A percentile compares a stretch with the other conserved stretches of the same genome.
Conservation (phyloP, 2,888 invertebrate genomes). For the Mycalesis mineus region DNA sequence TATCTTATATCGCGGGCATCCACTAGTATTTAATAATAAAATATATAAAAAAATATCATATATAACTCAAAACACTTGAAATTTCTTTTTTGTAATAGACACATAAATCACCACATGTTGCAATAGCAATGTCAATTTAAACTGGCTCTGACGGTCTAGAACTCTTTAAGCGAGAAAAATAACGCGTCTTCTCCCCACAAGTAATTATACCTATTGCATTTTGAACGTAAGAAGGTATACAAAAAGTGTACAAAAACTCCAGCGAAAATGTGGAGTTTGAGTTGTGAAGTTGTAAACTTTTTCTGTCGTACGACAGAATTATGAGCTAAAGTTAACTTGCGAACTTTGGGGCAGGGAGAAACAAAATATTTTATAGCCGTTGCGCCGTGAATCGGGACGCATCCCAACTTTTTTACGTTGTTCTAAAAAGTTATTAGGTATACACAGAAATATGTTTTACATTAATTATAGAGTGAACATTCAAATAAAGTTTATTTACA, state of each 20-base stretch:
- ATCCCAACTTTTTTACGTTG: conserved; percentile 22
- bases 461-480: no score
- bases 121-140: no score
- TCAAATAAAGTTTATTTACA: no score
- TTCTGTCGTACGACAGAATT: conserved; percentile 55
- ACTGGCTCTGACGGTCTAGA: not conserved
- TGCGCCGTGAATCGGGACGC: conserved; percentile 30
- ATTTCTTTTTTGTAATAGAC: no score
- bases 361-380: conserved; percentile 36
- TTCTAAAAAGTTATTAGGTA: conserved; percentile 4
- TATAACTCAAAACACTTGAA: no score
- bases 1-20: no score
- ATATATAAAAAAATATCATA: no score
- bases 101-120: no score
- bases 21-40: no score
- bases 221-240: conserved; percentile 20
- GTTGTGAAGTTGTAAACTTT: conserved; percentile 49
- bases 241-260: conserved; percentile 49
- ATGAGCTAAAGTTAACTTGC: conserved; percentile 56
- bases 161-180: not conserved
- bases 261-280: conserved; percentile 54
- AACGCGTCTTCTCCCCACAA: not conserved
- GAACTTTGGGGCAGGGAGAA: conserved; percentile 40
- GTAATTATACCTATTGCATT: not conserved
- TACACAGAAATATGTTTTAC: not conserved